Percentiles rank a stretch among this genome's conserved stretches.
Conservation (phyloP, 2,888 invertebrate genomes). For the Amphipoea lucens region DNA sequence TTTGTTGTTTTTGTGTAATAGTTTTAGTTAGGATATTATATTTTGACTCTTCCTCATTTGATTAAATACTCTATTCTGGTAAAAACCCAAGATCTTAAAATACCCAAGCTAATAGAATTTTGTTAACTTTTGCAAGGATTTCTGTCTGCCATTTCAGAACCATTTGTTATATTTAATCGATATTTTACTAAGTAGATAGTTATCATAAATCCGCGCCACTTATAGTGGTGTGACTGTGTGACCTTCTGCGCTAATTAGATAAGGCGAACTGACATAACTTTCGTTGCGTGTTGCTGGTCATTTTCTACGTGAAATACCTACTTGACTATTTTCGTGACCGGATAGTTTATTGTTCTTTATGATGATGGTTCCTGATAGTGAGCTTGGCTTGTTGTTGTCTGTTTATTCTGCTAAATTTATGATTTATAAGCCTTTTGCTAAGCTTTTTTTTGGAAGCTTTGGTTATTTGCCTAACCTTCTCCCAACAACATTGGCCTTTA, state of each 20-base stretch:
- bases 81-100: neutral
- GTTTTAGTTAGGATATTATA: no score
- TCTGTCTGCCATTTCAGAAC: neutral
- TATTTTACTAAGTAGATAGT: slow-evolving; percentile 27
- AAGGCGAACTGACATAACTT: slow-evolving; percentile 47
- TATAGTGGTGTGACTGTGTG: slow-evolving; percentile 44
- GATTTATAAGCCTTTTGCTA: neutral
- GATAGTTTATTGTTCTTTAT: slow-evolving; percentile 31
- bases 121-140: neutral
- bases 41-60: neutral
- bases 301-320: slow-evolving; percentile 50
- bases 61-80: neutral
- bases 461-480: no score
- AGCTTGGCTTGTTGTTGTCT: neutral
- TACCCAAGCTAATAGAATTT: neutral
- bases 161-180: slow-evolving; percentile 19
- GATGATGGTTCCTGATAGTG: neutral
- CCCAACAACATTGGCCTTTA: neutral
- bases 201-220: slow-evolving; percentile 54
- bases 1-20: no score
- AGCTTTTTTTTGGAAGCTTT: neutral
- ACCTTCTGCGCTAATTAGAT: slow-evolving; percentile 63
- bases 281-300: slow-evolving; percentile 56
- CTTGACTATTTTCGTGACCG: slow-evolving; percentile 35
- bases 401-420: neutral